Conservation (phyloP, 2,888 invertebrate species). For the Agrotis puta region DNA sequence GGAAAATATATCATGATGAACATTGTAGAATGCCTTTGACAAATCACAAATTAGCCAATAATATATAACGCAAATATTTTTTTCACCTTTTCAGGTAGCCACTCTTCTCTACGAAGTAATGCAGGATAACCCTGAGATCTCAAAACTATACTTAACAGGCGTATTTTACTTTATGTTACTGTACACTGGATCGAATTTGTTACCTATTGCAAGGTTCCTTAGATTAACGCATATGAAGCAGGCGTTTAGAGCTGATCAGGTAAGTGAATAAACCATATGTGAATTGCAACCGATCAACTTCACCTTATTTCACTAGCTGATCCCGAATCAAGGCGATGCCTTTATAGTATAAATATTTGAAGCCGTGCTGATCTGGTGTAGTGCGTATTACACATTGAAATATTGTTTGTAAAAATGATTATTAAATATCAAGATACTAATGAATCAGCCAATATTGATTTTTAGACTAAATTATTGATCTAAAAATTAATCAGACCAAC, state of each 20-base stretch:
- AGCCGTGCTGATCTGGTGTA: too few relatives aligned
- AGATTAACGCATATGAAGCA: slow-evolving; percentile 98
- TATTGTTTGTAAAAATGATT: too few relatives aligned
- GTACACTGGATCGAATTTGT: slow-evolving; percentile 99
- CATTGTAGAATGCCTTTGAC: slow-evolving; percentile 11
- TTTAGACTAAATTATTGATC: too few relatives aligned
- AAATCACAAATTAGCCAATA: background rate
- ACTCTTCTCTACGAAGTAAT: slow-evolving; percentile 96
- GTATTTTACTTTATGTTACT: slow-evolving; percentile 99
- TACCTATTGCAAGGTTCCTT: slow-evolving; percentile 98
- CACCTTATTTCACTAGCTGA: too few relatives aligned
- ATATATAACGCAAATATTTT: background rate
- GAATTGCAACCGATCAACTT: too few relatives aligned
- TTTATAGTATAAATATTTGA: too few relatives aligned
- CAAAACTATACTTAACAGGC: slow-evolving; percentile 98
- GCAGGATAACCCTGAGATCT: slow-evolving; percentile 98
- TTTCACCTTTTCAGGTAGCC: slow-evolving; percentile 92
- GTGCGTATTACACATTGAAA: too few relatives aligned
- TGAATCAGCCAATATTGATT: too few relatives aligned
- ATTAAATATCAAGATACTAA: too few relatives aligned
- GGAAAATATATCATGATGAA: background rate
- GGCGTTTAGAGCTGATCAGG: slow-evolving; percentile 98
- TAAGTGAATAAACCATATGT: too few relatives aligned
- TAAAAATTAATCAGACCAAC: too few relatives aligned
- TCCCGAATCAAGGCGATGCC: too few relatives aligned